These are phyloP conservation scores for Elysia crispata DNA, from an alignment of 2,888 invertebrate species.

Conservation along the genomic window DNA sequence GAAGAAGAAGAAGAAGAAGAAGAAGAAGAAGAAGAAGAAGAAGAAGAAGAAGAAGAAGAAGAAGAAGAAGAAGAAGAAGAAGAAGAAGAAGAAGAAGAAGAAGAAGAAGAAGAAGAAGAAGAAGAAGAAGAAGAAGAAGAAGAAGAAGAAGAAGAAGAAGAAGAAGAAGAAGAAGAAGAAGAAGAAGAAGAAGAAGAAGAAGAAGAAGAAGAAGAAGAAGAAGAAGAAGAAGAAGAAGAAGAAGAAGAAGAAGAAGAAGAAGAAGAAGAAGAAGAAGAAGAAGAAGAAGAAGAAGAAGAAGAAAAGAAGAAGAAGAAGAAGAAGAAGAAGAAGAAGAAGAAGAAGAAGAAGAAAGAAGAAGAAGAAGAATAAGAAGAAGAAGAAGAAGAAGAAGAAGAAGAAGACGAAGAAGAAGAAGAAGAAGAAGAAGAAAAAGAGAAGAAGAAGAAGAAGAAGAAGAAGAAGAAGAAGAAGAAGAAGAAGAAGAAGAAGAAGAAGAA, in stretches of 20 bases:
- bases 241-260: slow-evolving; percentile 17
- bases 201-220: slow-evolving; percentile 24
- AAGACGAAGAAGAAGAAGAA: too few relatives aligned
- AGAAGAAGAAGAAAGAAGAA: slow-evolving; percentile 32
- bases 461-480: slow-evolving; percentile 22
- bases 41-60: slow-evolving; percentile 19
- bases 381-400: too few relatives aligned
- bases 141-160: not conserved
- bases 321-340: slow-evolving; percentile 7
- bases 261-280: slow-evolving; percentile 30
- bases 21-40: slow-evolving; percentile 16
- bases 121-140: slow-evolving; percentile 15
- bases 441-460: slow-evolving; percentile 10
- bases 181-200: not conserved
- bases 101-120: slow-evolving; percentile 17
- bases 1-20: slow-evolving; percentile 16
- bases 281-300: slow-evolving; percentile 20
- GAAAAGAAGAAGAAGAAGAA: slow-evolving; percentile 11
- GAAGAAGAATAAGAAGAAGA: too few relatives aligned
- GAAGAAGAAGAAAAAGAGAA: slow-evolving; percentile 29
- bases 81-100: slow-evolving; percentile 34
- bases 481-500: not conserved
- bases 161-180: not conserved
- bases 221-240: too few relatives aligned
- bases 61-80: slow-evolving; percentile 18